Evolutionary conservation across 2,888 invertebrate species (phyloP).

Genomic region (Pimpla rufipes): DNA sequence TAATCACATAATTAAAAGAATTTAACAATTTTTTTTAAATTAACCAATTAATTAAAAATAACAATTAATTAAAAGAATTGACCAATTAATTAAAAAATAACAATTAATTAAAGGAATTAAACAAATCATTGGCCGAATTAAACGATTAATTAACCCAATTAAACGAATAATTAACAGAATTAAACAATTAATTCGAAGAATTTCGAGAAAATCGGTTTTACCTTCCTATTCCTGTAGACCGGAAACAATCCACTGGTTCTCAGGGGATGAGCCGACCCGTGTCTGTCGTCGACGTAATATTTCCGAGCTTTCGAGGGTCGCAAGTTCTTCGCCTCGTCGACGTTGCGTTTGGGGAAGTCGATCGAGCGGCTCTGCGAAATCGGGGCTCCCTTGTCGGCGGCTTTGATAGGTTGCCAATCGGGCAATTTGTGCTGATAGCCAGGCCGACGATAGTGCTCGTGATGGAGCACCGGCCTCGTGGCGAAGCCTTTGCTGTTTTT

Average conservation of each 20-base stretch:
- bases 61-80: no score
- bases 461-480: slow-evolving; percentile 65
- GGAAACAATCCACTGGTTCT: slow-evolving; percentile 90
- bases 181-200: no score
- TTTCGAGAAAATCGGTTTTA: slow-evolving; percentile 80
- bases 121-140: no score
- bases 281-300: slow-evolving; percentile 88
- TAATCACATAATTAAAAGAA: no score
- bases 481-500: slow-evolving; percentile 69
- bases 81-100: no score
- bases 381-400: slow-evolving; percentile 36
- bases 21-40: no score
- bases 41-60: no score
- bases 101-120: no score
- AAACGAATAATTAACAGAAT: no score
- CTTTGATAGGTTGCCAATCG: slow-evolving; percentile 71
- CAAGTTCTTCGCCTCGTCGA: slow-evolving; percentile 87
- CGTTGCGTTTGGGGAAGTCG: slow-evolving; percentile 88
- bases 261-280: slow-evolving; percentile 88
- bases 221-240: slow-evolving; percentile 88
- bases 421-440: slow-evolving; percentile 73
- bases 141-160: no score
- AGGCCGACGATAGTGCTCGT: slow-evolving; percentile 72
- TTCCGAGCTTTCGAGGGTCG: slow-evolving; percentile 87
- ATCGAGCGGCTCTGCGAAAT: slow-evolving; percentile 68